These are phyloP conservation scores for Theristicus caerulescens DNA, from an alignment of 2,113 vertebrate species.

Conservation along the genomic window DNA sequence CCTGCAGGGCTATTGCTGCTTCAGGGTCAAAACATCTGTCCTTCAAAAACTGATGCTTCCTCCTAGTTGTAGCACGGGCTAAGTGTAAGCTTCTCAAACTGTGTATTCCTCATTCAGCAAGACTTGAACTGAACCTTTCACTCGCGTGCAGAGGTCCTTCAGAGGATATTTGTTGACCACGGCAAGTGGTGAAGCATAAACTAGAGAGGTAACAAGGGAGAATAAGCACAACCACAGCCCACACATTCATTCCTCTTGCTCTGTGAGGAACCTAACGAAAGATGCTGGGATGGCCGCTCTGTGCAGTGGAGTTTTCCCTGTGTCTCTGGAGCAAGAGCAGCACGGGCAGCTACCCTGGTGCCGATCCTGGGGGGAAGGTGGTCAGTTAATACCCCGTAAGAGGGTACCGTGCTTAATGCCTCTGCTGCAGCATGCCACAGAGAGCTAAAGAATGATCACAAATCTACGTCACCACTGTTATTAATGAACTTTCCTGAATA, in stretches of 20 bases:
- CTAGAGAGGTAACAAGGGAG: neutral
- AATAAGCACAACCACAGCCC: neutral
- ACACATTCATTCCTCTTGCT: neutral
- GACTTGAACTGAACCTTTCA: neutral
- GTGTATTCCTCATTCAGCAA: neutral
- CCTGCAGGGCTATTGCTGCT: neutral
- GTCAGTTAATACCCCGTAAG: neutral
- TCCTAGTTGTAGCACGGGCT: neutral
- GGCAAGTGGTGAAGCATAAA: neutral
- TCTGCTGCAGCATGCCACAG: neutral
- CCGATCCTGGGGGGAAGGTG: too few species aligned
- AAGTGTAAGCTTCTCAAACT: neutral
- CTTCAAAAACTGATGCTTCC: neutral
- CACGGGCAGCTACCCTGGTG: neutral
- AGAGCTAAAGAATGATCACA: neutral
- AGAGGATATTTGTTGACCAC: neutral
- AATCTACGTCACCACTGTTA: neutral
- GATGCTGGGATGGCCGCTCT: neutral
- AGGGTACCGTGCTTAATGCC: neutral
- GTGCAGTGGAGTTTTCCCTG: fast-evolving
- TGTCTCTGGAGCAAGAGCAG: neutral
- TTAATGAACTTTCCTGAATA: neutral
- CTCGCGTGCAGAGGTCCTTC: fast-evolving
- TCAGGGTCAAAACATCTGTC: neutral
- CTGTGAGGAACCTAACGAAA: neutral